Percentiles rank a stretch among this genome's conserved stretches.
phyloP scores from a whole-genome alignment of 2,113 vertebrate species.

The Meleagris gallopavo region DNA sequence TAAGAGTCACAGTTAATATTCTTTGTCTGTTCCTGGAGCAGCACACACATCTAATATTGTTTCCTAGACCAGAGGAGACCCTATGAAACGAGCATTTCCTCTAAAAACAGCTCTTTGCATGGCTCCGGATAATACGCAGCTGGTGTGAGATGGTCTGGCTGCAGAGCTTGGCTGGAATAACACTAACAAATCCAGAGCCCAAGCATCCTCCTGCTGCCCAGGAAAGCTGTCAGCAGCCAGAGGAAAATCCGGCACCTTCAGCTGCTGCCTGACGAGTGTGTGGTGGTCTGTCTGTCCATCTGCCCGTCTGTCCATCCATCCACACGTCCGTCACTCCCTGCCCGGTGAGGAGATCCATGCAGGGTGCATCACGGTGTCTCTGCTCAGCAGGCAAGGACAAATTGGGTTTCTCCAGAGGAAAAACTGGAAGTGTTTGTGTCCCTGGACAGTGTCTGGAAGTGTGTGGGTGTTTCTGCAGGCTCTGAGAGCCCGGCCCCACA shows the following conservation, averaged over 20 bases:
- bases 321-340: neutral
- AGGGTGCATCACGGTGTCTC: neutral
- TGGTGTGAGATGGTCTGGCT: neutral
- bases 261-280: fast-evolving
- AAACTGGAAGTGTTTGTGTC: conserved; percentile 18
- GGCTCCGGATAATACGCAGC: neutral
- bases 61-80: neutral
- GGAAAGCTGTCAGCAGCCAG: neutral
- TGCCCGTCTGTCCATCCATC: neutral
- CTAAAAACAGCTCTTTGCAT: neutral
- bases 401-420: neutral
- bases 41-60: neutral
- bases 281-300: neutral
- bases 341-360: neutral
- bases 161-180: neutral
- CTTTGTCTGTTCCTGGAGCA: neutral
- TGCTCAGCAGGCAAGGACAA: neutral
- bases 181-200: neutral
- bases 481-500: neutral
- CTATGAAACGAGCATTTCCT: neutral
- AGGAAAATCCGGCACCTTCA: neutral
- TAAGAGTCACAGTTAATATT: neutral
- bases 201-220: neutral
- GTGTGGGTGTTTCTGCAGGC: neutral
- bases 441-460: conserved; percentile 25